Percentiles rank a stretch among this genome's conserved stretches.
These are phyloP conservation scores for Echinops telfairi DNA, from an alignment of 2,113 vertebrate genomes.

Conservation along the genomic window DNA sequence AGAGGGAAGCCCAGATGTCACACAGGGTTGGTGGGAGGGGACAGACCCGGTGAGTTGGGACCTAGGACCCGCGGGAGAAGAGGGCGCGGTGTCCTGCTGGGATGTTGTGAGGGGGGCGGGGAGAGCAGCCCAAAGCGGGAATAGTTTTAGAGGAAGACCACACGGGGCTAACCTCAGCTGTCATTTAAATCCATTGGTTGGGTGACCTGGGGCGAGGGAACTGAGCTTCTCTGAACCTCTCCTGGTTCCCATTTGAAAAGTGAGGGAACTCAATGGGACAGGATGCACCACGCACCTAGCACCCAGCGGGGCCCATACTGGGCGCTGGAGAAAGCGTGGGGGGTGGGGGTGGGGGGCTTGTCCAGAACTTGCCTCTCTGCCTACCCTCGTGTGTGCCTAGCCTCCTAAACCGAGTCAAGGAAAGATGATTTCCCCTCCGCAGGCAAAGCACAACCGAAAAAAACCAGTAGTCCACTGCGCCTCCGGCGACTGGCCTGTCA, in stretches of 20 bases:
- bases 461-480: background rate
- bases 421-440: background rate
- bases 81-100: too few relatives aligned
- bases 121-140: background rate
- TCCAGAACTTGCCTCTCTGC: background rate
- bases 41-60: background rate
- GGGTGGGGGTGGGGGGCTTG: background rate
- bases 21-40: background rate
- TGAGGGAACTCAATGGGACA: background rate
- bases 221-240: background rate
- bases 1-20: background rate
- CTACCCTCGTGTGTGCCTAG: background rate
- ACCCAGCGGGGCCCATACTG: fast-evolving
- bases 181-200: background rate
- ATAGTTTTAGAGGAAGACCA: background rate
- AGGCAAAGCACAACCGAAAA: too few relatives aligned
- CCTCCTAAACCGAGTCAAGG: background rate
- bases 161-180: background rate
- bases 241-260: background rate
- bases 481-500: background rate
- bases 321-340: background rate
- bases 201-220: background rate
- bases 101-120: background rate
- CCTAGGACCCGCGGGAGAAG: too few relatives aligned
- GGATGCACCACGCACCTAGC: background rate